Evolutionary conservation across 2,113 vertebrate species (phyloP).

Genomic region (Grantiella picta): DNA sequence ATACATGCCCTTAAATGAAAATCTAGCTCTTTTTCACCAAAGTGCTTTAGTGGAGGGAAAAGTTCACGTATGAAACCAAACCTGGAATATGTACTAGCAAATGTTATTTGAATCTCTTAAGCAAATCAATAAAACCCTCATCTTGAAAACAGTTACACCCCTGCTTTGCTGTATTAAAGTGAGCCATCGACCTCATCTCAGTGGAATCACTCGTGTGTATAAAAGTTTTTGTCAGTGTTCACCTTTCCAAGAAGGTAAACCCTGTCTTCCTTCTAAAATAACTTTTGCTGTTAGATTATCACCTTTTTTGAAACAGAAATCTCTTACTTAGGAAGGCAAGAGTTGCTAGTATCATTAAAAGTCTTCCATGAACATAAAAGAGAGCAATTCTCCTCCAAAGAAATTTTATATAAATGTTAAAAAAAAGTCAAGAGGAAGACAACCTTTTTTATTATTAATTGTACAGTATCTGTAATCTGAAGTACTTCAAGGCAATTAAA

Average conservation of each 20-base stretch:
- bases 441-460: not conserved
- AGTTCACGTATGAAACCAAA: not conserved
- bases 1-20: not conserved
- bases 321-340: not conserved
- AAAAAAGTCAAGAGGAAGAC: not conserved
- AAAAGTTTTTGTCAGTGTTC: not conserved
- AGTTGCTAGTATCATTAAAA: not conserved
- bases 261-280: not conserved
- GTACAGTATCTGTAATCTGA: not conserved
- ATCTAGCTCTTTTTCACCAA: not conserved
- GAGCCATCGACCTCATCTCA: not conserved
- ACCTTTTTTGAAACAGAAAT: not conserved
- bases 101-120: not conserved
- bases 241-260: not conserved
- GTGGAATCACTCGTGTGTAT: not conserved
- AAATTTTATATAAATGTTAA: not conserved
- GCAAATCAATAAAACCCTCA: not conserved
- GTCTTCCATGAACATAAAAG: not conserved
- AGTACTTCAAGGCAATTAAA: not conserved
- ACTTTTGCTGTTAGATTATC: not conserved
- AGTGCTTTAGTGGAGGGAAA: not conserved
- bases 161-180: not conserved
- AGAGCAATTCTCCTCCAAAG: not conserved
- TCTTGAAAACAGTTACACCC: not conserved
- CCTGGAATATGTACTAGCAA: not conserved